These are phyloP conservation scores for Champsocephalus esox DNA, from an alignment of 2,797 vertebrate species.

Conservation along the genomic window DNA sequence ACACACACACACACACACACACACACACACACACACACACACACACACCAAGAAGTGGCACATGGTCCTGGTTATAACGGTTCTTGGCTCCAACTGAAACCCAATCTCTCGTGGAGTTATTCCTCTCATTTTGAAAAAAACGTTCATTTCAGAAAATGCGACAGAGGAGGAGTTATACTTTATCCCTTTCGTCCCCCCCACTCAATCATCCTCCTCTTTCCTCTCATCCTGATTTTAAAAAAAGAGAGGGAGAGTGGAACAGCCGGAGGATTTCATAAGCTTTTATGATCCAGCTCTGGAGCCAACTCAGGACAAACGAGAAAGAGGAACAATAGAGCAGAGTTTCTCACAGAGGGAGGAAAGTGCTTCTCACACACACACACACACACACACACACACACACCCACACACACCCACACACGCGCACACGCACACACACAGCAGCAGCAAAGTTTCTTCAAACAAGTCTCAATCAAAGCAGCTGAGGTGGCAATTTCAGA, in stretches of 20 bases:
- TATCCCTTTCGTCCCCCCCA: neutral
- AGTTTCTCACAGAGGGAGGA: constrained; percentile 28
- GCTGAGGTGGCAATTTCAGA: constrained; percentile 62
- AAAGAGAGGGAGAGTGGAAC: constrained; percentile 31
- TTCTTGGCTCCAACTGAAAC: constrained; percentile 79
- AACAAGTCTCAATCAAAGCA: constrained; percentile 52
- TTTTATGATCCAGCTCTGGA: constrained; percentile 66
- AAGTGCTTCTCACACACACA: constrained; percentile 5
- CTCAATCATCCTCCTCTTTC: constrained; percentile 9
- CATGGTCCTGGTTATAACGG: constrained; percentile 84
- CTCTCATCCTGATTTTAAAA: constrained; percentile 63
- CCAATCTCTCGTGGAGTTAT: constrained; percentile 71
- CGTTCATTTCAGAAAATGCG: constrained; percentile 72
- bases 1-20: constrained; percentile 32
- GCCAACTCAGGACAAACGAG: constrained; percentile 55
- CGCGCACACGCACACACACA: constrained; percentile 1
- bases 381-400: constrained; percentile 14
- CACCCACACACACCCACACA: neutral
- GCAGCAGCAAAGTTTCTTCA: constrained; percentile 12
- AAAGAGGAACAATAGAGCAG: constrained; percentile 30
- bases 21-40: constrained; percentile 31
- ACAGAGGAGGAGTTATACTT: constrained; percentile 52
- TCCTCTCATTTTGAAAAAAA: constrained; percentile 78
- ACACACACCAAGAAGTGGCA: constrained; percentile 73
- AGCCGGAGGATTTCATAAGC: constrained; percentile 51